A percentile compares a stretch with the other conserved stretches of the same genome.
Conservation (phyloP, 2,113 vertebrate species). For the Lota lota region DNA sequence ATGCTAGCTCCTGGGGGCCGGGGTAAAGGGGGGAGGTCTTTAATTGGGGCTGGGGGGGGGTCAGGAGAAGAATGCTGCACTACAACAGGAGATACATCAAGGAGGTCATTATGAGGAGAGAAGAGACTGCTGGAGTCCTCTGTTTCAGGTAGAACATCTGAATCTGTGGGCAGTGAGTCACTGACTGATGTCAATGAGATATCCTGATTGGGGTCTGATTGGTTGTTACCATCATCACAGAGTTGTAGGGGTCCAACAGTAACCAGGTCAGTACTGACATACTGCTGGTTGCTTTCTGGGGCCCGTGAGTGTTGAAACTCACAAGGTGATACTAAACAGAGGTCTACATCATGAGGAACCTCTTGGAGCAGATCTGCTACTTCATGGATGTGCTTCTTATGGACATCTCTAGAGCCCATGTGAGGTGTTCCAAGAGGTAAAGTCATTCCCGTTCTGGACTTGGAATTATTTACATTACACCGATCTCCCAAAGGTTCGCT, state of each 20-base stretch:
- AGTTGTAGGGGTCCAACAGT: slow-evolving; percentile 52
- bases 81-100: slow-evolving; percentile 16
- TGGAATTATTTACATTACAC: slow-evolving; percentile 29
- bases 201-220: slow-evolving; percentile 63
- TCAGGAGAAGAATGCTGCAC: slow-evolving; percentile 51
- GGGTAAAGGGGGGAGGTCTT: slow-evolving; percentile 80
- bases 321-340: slow-evolving; percentile 91
- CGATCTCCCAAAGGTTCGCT: too few relatives aligned
- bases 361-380: slow-evolving; percentile 48
- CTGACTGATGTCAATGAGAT: slow-evolving; percentile 81
- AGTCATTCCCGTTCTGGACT: slow-evolving; percentile 55
- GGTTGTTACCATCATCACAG: slow-evolving; percentile 72
- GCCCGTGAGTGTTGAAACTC: slow-evolving; percentile 88
- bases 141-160: slow-evolving; percentile 66
- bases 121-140: slow-evolving; percentile 70
- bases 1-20: slow-evolving; percentile 85
- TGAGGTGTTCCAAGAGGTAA: slow-evolving; percentile 66
- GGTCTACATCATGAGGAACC: slow-evolving; percentile 84
- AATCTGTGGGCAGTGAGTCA: slow-evolving; percentile 82
- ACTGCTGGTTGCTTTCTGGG: slow-evolving; percentile 44
- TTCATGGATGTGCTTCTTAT: slow-evolving; percentile 38
- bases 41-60: slow-evolving; percentile 78
- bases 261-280: slow-evolving; percentile 43
- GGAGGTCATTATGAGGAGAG: slow-evolving; percentile 36
- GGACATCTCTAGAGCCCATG: slow-evolving; percentile 34